Conservation (phyloP, 2,113 vertebrate species). For the Mohoua ochrocephala region DNA sequence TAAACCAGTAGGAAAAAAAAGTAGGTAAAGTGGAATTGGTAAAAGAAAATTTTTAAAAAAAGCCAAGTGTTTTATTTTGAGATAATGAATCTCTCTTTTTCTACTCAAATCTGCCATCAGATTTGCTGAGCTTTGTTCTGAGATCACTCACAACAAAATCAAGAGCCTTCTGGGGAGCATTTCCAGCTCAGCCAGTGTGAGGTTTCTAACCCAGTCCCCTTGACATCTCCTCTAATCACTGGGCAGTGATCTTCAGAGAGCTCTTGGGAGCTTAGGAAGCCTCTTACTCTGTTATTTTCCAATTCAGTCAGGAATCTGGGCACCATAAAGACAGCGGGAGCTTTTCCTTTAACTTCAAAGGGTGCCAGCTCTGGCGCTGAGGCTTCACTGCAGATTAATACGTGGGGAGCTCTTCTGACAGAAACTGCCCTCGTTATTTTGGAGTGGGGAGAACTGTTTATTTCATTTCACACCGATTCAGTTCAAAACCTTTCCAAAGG, state of each 20-base stretch:
- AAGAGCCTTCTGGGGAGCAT: background rate
- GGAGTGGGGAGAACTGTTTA: background rate
- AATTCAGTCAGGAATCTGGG: background rate
- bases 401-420: background rate
- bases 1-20: background rate
- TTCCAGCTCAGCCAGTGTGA: background rate
- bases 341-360: constrained; percentile 16
- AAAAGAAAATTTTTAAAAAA: background rate
- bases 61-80: background rate
- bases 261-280: background rate
- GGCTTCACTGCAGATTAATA: background rate
- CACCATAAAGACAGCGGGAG: background rate
- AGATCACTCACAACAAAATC: background rate
- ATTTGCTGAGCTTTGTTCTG: background rate
- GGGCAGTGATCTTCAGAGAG: background rate
- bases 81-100: background rate
- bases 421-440: background rate
- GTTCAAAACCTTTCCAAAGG: background rate
- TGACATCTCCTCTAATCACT: background rate
- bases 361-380: background rate
- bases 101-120: background rate
- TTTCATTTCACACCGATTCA: background rate
- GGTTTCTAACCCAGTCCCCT: background rate
- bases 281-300: background rate
- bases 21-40: background rate